Conservation (phyloP, 2,113 vertebrate species). For the Acrocephalus arundinaceus region DNA sequence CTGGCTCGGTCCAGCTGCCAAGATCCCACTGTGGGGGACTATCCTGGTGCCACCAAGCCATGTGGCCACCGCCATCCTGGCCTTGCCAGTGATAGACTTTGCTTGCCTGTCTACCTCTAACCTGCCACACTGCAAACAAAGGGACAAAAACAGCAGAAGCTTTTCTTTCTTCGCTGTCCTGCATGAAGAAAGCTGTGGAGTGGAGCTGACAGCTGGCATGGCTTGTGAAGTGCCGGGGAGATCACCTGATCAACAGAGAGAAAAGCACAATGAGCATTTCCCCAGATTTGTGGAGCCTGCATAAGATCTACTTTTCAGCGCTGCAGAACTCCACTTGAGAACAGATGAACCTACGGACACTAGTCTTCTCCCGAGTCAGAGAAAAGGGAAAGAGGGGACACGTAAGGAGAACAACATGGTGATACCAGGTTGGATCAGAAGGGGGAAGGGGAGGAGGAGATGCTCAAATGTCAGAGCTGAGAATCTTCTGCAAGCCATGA, state of each 20-base stretch:
- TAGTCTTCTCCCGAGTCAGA: background rate
- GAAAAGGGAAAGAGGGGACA: background rate
- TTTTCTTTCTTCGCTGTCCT: background rate
- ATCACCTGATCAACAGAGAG: background rate
- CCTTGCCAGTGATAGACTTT: background rate
- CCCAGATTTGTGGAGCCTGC: background rate
- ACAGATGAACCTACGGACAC: background rate
- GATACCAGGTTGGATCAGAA: background rate
- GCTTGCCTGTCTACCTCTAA: too few species aligned
- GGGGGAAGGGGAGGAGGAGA: background rate
- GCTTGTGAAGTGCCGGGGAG: background rate
- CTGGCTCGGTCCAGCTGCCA: fast-evolving
- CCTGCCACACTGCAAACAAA: background rate
- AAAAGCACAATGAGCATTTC: background rate
- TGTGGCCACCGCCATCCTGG: fast-evolving
- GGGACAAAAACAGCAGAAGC: background rate
- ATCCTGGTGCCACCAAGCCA: background rate
- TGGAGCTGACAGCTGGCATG: fast-evolving
- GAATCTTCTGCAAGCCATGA: background rate
- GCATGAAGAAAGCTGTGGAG: fast-evolving
- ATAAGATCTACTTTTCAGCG: background rate
- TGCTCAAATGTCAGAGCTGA: fast-evolving
- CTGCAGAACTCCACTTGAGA: background rate
- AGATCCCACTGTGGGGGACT: background rate
- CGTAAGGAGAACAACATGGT: background rate